A percentile compares a stretch with the other conserved stretches of the same genome.
These are phyloP conservation scores for Enteromius fasciolatus DNA, from an alignment of 2,797 vertebrate species.

Conservation along the genomic window DNA sequence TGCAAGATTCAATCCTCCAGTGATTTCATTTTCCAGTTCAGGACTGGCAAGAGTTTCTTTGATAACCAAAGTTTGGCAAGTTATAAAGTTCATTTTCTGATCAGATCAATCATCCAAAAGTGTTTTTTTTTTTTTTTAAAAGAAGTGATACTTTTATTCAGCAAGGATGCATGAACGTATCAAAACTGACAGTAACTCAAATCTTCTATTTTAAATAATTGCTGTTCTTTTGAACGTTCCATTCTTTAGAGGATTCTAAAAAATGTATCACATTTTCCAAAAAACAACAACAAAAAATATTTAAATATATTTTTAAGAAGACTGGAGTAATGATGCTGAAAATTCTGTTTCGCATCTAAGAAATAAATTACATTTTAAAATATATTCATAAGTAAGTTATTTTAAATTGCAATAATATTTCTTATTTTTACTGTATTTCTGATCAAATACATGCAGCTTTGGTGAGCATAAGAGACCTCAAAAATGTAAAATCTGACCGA, in stretches of 20 bases:
- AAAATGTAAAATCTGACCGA: neutral
- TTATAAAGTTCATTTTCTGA: neutral
- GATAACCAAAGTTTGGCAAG: neutral
- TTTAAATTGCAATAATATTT: neutral
- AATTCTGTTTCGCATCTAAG: neutral
- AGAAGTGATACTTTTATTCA: neutral
- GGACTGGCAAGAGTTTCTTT: neutral
- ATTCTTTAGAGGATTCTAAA: neutral
- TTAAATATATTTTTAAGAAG: neutral
- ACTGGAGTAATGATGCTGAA: neutral
- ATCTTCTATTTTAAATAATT: neutral
- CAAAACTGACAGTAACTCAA: neutral
- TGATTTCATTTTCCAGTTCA: neutral
- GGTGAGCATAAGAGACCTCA: neutral
- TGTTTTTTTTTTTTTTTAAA: neutral
- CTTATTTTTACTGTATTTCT: neutral
- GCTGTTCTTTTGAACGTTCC: neutral
- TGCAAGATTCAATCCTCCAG: conserved; percentile 2
- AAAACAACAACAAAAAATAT: neutral
- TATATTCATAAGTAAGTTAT: neutral
- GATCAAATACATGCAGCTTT: neutral
- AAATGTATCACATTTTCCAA: neutral
- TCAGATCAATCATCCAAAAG: too few relatives aligned
- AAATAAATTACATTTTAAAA: neutral
- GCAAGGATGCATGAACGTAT: too few relatives aligned